Conservation (phyloP, 2,888 invertebrate genomes). For the Corbicula japonica region DNA sequence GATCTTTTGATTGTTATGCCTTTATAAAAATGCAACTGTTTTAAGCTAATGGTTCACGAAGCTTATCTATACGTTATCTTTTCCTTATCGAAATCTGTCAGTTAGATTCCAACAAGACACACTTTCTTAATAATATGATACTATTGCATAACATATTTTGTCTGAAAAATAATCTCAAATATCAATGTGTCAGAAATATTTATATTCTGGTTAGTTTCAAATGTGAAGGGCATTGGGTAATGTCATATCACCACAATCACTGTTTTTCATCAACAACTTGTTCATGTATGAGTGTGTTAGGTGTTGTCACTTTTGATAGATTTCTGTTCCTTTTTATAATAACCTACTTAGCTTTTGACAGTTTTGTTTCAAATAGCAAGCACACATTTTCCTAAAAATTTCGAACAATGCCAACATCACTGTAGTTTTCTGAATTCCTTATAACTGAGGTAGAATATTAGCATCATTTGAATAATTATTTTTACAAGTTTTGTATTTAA, state of each 20-base stretch:
- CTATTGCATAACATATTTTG: slow-evolving; percentile 46
- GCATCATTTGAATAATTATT: no score
- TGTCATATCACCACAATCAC: slow-evolving; percentile 43
- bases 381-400: no score
- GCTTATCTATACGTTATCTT: slow-evolving; percentile 8
- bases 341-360: no score
- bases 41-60: slow-evolving; percentile 27
- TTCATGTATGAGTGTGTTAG: slow-evolving; percentile 9
- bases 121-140: slow-evolving; percentile 25
- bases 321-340: no score
- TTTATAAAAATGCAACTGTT: no score
- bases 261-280: slow-evolving; percentile 31
- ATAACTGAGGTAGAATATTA: no score
- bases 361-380: no score
- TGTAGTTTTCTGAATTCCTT: no score
- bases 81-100: slow-evolving; percentile 40
- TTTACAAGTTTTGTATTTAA: no score
- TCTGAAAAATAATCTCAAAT: slow-evolving; percentile 40
- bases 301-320: slow-evolving; percentile 25
- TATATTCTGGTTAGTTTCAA: slow-evolving; percentile 52
- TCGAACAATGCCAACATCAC: no score
- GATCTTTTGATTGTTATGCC: no score
- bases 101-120: slow-evolving; percentile 28
- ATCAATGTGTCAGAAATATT: slow-evolving; percentile 49
- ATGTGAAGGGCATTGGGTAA: slow-evolving; percentile 35